Base-by-base conservation (phyloP, 2,888 invertebrate species). In the Ophion ventricosus region DNA sequence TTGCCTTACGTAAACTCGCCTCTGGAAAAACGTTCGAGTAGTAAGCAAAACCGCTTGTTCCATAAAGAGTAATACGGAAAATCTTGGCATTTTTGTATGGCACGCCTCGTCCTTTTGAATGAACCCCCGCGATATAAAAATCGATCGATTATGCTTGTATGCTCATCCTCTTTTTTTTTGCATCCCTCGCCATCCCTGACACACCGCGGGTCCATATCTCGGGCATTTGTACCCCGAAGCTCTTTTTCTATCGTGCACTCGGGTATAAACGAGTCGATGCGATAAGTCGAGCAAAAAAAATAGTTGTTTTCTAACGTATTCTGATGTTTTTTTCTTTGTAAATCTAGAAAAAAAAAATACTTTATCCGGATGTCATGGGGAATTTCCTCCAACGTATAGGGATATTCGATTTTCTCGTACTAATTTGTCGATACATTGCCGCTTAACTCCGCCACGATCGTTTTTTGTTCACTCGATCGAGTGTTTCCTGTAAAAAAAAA, bases 1-100 rank as follows among this genome's bases (percentile, higher is more conserved):
- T 85, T 78, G 79, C 82, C 76, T 84, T 84, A 74, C 84, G 82
- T 63, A 85, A 84, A 87, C 85, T 73, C 78, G 72, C 69, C 73
- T 59, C 64, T 73, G 61, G 61, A 81, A 70, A 69, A 69, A 29
- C 17, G 54, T 67, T 25, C 69, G 59, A 64, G 29, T 8, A 56
- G 49, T n/a, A 54, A 69, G 49, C 25, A 54, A 69, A 64, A 59
- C 54, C 64, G 79, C 63, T 72, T 63, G 72, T 79, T 79, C 70
- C 70, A 64, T 11, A 49, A n/a, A 23, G 49, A 40, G 56, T 72
- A 79, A 64, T 72, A 64, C 72, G 67, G 23, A 76, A 83, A 82
- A 75, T 83, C 57, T 82, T 69, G 26, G 61, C 80, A 67, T 88
- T 86, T 88, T 82, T 89, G 69, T 35, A 25, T 20, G 10, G 23